Evolutionary conservation across 2,888 invertebrate species (phyloP).

Genomic region (Odontothrips loti): DNA sequence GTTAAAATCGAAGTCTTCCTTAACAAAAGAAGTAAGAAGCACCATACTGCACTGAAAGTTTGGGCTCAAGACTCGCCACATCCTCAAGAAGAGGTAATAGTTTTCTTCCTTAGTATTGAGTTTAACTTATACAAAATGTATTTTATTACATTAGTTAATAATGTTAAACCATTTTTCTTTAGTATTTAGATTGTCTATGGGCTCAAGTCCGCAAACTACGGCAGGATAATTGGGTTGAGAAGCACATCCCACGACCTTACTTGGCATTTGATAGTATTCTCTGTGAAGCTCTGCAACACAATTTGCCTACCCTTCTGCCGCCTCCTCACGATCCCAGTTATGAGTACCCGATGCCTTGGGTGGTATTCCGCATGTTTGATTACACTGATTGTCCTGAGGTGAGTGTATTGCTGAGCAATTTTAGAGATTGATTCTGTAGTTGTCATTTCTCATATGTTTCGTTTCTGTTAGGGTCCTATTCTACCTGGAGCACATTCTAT

Average conservation of each 20-base stretch:
- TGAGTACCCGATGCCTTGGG: constrained; percentile 89
- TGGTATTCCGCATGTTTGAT: constrained; percentile 95
- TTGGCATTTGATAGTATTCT: constrained; percentile 91
- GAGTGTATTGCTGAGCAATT: constrained; percentile 31
- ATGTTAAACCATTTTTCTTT: constrained; percentile 34
- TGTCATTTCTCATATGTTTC: constrained; percentile 22
- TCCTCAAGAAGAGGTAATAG: constrained; percentile 65
- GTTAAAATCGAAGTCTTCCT: constrained; percentile 88
- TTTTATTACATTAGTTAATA: background rate
- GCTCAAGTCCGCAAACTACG: constrained; percentile 86
- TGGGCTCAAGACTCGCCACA: constrained; percentile 94
- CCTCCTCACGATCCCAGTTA: constrained; percentile 89
- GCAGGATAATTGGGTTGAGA: constrained; percentile 94
- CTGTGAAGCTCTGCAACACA: constrained; percentile 94
- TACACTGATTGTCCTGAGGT: constrained; percentile 96
- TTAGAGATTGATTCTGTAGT: background rate
- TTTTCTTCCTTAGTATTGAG: background rate
- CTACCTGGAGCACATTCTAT: constrained; percentile 96
- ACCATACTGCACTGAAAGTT: constrained; percentile 86
- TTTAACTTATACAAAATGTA: background rate
- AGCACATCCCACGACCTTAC: constrained; percentile 92
- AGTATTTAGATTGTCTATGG: constrained; percentile 95
- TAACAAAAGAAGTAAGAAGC: constrained; percentile 87
- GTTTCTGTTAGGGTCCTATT: constrained; percentile 55
- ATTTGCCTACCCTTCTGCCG: constrained; percentile 82